Evolutionary conservation across 2,797 vertebrate genomes (phyloP).

Genomic region (Corythornis leucogaster): DNA sequence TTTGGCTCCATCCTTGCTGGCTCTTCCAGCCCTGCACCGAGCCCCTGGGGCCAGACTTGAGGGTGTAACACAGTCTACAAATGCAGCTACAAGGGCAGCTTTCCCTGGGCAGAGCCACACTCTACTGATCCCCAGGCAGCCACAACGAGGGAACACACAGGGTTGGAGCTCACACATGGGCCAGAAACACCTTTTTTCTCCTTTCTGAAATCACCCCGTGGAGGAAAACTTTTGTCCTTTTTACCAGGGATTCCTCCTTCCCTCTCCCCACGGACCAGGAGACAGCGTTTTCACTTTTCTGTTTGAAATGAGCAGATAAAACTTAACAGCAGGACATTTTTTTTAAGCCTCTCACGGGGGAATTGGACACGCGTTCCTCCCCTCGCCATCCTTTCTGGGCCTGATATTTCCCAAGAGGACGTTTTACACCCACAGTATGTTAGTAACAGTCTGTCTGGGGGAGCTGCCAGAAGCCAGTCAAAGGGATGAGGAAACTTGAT

Average conservation of each 20-base stretch:
- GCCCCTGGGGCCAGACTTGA: neutral
- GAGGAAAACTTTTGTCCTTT: constrained; percentile 40
- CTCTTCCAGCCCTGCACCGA: neutral
- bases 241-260: neutral
- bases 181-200: neutral
- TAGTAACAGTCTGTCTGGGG: constrained; percentile 73
- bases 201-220: neutral
- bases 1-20: neutral
- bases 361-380: constrained; percentile 66
- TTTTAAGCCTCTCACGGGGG: constrained; percentile 57
- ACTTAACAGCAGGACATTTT: constrained; percentile 58
- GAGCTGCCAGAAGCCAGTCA: constrained; percentile 72
- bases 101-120: neutral
- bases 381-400: constrained; percentile 45
- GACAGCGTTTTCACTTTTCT: neutral
- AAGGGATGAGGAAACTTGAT: constrained; percentile 68
- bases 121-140: neutral
- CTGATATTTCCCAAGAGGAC: constrained; percentile 74
- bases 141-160: rapidly evolving
- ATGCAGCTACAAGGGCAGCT: neutral
- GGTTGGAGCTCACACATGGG: neutral
- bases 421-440: constrained; percentile 70
- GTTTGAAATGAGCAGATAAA: constrained; percentile 48
- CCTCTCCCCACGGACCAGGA: neutral
- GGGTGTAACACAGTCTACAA: neutral